Evolutionary conservation across 2,888 invertebrate species (phyloP).

Genomic region (Aelia acuminata): DNA sequence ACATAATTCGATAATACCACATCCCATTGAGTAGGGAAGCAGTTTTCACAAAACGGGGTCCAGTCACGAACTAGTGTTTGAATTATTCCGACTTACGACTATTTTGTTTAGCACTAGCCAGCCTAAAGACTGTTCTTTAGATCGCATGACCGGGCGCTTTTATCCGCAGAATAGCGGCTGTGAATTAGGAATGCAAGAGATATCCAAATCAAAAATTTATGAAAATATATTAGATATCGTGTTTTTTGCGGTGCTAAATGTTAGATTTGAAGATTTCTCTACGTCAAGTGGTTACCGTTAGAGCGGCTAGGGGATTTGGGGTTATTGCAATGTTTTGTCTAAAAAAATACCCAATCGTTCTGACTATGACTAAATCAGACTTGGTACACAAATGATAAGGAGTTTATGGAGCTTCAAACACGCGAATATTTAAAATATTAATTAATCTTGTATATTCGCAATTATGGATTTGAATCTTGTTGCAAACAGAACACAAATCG

Average conservation of each 20-base stretch:
- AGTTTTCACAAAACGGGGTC: not conserved
- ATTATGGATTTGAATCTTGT: too few relatives aligned
- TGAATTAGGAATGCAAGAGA: not conserved
- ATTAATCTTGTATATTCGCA: too few relatives aligned
- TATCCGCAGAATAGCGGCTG: not conserved
- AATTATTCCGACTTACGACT: conserved; percentile 22
- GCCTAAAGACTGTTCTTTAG: conserved; percentile 10
- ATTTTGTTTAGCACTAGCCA: conserved; percentile 32
- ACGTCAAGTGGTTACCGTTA: too few relatives aligned
- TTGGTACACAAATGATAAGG: too few relatives aligned
- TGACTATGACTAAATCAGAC: too few relatives aligned
- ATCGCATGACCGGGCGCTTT: not conserved
- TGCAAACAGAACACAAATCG: too few relatives aligned
- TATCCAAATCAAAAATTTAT: not conserved
- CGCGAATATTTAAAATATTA: too few relatives aligned
- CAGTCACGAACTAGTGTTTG: conserved; percentile 37
- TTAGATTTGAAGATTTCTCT: not conserved
- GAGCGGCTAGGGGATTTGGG: too few relatives aligned
- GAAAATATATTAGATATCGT: not conserved
- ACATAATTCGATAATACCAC: conserved; percentile 42
- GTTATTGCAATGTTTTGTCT: too few relatives aligned
- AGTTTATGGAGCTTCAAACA: too few relatives aligned
- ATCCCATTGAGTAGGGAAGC: not conserved
- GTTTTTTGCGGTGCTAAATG: not conserved
- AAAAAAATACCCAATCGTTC: too few relatives aligned